phyloP scores from a whole-genome alignment of 1,140 invertebrate genomes.

The Drosophila paulistorum region DNA sequence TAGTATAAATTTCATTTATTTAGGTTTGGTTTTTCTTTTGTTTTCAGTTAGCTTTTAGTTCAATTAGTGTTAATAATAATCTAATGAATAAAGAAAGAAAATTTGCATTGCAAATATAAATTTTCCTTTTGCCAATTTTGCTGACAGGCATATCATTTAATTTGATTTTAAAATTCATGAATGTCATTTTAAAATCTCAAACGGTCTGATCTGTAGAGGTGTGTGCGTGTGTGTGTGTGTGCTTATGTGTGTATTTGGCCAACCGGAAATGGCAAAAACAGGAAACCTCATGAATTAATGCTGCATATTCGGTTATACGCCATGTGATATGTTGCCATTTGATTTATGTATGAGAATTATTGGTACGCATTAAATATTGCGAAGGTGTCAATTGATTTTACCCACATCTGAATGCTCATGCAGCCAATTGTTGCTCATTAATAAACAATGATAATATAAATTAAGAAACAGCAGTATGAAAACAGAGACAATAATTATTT shows the following conservation, averaged over 20 bases:
- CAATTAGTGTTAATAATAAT: neutral
- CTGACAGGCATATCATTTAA: conserved; percentile 12
- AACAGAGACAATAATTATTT: no score
- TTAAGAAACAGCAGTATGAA: no score
- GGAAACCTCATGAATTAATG: conserved; percentile 72
- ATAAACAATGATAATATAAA: conserved; percentile 34
- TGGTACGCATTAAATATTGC: conserved; percentile 23
- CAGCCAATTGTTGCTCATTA: conserved; percentile 27
- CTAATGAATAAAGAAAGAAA: conserved; percentile 43
- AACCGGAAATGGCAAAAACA: conserved; percentile 76
- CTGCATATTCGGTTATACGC: conserved; percentile 45
- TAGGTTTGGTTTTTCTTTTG: neutral
- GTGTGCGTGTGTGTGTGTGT: neutral
- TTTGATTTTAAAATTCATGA: conserved; percentile 54
- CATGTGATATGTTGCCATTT: conserved; percentile 45
- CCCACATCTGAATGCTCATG: neutral
- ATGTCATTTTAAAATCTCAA: conserved; percentile 32
- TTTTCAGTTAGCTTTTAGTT: neutral
- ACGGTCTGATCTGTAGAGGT: neutral
- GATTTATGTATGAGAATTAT: conserved; percentile 44
- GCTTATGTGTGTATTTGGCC: conserved; percentile 16
- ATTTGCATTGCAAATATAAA: conserved; percentile 51
- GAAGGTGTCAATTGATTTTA: conserved; percentile 36
- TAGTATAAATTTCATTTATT: no score
- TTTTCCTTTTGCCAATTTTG: conserved; percentile 31